Evolutionary conservation across 2,888 invertebrate species (phyloP).

Genomic region (Drosophila testacea): DNA sequence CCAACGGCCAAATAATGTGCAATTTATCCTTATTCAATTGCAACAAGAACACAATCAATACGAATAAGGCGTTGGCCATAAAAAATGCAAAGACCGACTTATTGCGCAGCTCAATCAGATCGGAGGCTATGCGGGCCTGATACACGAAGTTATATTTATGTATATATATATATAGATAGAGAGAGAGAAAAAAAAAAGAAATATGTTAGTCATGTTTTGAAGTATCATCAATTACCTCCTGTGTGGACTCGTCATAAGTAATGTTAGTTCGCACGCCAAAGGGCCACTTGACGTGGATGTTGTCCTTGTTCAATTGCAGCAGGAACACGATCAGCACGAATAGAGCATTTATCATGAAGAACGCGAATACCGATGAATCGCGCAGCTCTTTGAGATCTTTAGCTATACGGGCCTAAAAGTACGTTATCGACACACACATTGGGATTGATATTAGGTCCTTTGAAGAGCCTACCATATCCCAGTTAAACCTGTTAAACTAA

Average conservation of each 20-base stretch:
- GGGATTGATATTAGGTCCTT: neutral
- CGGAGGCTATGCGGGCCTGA: conserved; percentile 94
- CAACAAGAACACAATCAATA: conserved; percentile 98
- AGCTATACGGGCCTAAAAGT: conserved; percentile 94
- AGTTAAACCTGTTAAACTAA: neutral
- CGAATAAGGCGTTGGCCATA: conserved; percentile 99
- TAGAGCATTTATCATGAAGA: conserved; percentile 99
- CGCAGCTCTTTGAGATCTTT: conserved; percentile 96
- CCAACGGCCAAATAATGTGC: conserved; percentile 98
- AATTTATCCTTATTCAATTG: conserved; percentile 99
- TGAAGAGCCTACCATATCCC: neutral
- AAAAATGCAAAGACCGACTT: conserved; percentile 99
- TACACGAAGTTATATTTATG: conserved; percentile 7
- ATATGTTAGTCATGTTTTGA: conserved; percentile 83
- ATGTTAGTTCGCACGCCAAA: conserved; percentile 97
- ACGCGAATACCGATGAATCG: conserved; percentile 97
- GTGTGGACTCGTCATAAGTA: conserved; percentile 94
- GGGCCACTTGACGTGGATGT: conserved; percentile 98
- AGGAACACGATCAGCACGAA: conserved; percentile 99
- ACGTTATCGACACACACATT: conserved; percentile 29
- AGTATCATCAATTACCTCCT: conserved; percentile 91
- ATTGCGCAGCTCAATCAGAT: conserved; percentile 97
- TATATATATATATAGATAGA: conserved; percentile 41
- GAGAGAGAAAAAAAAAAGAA: conserved; percentile 72
- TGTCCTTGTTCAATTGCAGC: conserved; percentile 99